Evolutionary conservation across 2,888 invertebrate species (phyloP).

Genomic region (Folsomia manolachei): DNA sequence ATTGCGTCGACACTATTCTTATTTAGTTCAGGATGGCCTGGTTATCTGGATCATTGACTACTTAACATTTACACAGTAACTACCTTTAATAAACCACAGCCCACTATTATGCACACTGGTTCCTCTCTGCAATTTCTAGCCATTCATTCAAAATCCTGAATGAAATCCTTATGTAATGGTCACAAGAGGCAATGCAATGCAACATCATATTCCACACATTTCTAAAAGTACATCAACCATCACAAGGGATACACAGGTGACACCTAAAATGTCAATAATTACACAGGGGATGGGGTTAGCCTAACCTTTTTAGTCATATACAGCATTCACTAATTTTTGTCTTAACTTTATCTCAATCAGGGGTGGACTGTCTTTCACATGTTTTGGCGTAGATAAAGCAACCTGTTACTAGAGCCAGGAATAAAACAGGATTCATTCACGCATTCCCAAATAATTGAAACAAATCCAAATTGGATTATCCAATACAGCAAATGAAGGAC

Average conservation of each 20-base stretch:
- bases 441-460: too few relatives aligned
- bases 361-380: neutral
- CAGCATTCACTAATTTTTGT: neutral
- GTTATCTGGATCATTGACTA: too few relatives aligned
- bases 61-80: too few relatives aligned
- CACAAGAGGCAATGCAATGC: neutral
- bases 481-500: too few relatives aligned
- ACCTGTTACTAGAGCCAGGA: neutral
- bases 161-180: neutral
- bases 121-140: neutral
- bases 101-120: neutral
- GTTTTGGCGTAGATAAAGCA: neutral
- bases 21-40: too few relatives aligned
- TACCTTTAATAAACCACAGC: too few relatives aligned
- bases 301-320: neutral
- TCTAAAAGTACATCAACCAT: neutral
- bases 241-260: neutral
- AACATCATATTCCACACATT: neutral
- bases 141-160: neutral
- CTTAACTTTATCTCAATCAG: neutral
- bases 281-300: neutral
- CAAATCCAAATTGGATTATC: too few relatives aligned
- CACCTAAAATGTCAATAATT: neutral
- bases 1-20: too few relatives aligned
- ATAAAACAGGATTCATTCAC: too few relatives aligned